Conservation (phyloP, 2,113 vertebrate genomes). For the Microcebus murinus region DNA sequence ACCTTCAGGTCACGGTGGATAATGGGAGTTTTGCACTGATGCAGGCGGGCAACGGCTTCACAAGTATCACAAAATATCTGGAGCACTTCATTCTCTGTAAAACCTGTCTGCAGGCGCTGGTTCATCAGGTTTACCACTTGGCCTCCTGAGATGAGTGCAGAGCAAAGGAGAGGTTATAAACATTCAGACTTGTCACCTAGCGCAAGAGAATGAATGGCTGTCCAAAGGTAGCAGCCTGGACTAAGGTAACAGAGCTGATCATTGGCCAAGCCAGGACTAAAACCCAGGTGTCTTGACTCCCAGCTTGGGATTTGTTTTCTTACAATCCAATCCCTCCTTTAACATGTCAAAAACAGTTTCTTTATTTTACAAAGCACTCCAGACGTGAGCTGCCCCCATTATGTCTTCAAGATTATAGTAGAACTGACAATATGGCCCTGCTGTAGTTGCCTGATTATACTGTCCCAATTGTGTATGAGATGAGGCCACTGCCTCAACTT, state of each 20-base stretch:
- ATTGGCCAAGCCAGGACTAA: background rate
- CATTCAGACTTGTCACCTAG: background rate
- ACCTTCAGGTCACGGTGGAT: slow-evolving; percentile 98
- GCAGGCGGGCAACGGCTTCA: slow-evolving; percentile 94
- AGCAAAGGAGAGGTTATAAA: background rate
- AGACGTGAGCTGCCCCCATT: slow-evolving; percentile 26
- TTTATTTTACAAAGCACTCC: slow-evolving; percentile 12
- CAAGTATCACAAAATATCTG: slow-evolving; percentile 99
- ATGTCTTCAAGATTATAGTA: slow-evolving; percentile 12
- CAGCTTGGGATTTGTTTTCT: background rate
- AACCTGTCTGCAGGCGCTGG: slow-evolving; percentile 95
- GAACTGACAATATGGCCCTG: background rate
- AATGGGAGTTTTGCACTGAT: slow-evolving; percentile 96
- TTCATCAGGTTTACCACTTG: slow-evolving; percentile 99
- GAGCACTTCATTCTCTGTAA: slow-evolving; percentile 95
- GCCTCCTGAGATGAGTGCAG: slow-evolving; percentile 87
- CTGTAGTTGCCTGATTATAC: background rate
- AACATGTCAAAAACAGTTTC: background rate
- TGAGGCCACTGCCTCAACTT: background rate
- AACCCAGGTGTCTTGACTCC: background rate
- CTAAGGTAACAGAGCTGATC: background rate
- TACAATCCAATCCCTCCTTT: background rate
- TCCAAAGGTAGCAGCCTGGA: background rate
- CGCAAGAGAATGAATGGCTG: background rate
- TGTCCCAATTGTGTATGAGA: background rate